phyloP scores from a whole-genome alignment of 2,888 invertebrate genomes.

The Oscheius sp. region DNA sequence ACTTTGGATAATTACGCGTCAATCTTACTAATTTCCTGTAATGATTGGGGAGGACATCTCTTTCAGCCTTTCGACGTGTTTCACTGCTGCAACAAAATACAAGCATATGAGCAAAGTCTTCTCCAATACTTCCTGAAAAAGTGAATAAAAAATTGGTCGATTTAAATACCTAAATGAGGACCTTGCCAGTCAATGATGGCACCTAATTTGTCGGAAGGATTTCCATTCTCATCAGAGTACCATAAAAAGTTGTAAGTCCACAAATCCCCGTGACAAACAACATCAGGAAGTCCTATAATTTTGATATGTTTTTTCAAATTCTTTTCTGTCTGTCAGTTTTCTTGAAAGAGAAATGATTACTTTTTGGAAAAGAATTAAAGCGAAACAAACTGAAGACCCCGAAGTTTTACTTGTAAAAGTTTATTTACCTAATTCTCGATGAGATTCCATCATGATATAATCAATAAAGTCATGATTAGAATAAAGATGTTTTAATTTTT shows the following conservation, averaged over 20 bases:
- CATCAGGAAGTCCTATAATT: constrained; percentile 32
- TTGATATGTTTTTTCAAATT: background rate
- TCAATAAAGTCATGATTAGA: constrained; percentile 13
- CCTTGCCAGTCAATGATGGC: constrained; percentile 54
- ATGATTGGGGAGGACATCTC: constrained; percentile 35
- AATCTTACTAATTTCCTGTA: constrained; percentile 22
- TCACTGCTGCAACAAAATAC: constrained; percentile 44
- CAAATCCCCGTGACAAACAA: constrained; percentile 51
- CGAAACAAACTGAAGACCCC: background rate
- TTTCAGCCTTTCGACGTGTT: constrained; percentile 35
- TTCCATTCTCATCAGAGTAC: constrained; percentile 32
- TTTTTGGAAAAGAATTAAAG: too few relatives aligned
- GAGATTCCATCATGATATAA: constrained; percentile 13
- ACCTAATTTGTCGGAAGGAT: constrained; percentile 39
- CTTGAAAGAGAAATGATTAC: too few relatives aligned
- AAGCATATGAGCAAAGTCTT: constrained; percentile 47
- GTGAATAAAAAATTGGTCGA: background rate
- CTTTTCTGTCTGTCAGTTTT: constrained; percentile 1
- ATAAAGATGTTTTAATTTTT: constrained; percentile 20
- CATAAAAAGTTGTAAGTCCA: constrained; percentile 54
- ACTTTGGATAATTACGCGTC: background rate
- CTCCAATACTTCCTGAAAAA: constrained; percentile 35
- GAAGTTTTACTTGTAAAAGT: background rate
- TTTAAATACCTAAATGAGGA: constrained; percentile 35
- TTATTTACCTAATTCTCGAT: constrained; percentile 15